Conservation (phyloP, 2,888 invertebrate genomes). For the Corbicula japonica region DNA sequence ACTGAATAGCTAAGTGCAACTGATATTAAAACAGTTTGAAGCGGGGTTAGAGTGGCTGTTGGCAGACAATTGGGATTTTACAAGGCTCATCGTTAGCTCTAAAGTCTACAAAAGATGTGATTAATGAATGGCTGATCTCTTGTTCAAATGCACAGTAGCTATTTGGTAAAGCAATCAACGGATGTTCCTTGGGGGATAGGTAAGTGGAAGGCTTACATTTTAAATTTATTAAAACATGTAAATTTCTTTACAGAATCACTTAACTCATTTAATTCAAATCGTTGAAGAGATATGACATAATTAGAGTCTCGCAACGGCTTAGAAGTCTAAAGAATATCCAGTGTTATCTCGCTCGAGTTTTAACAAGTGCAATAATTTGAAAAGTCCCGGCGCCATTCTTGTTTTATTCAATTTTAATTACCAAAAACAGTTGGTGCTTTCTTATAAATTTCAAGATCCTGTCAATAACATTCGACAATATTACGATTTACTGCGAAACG, state of each 20-base stretch:
- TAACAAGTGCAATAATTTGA: slow-evolving; percentile 29
- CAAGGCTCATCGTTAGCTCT: too few relatives aligned
- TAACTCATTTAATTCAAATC: slow-evolving; percentile 21
- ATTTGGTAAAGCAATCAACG: slow-evolving; percentile 5
- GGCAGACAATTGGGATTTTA: too few relatives aligned
- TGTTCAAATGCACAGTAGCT: slow-evolving; percentile 7
- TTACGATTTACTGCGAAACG: slow-evolving; percentile 14
- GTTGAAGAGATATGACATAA: slow-evolving; percentile 49
- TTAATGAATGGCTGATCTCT: too few relatives aligned
- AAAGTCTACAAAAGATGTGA: too few relatives aligned
- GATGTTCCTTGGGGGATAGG: slow-evolving; percentile 8
- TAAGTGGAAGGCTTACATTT: slow-evolving; percentile 41
- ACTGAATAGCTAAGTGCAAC: too few relatives aligned
- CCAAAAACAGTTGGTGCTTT: slow-evolving; percentile 43
- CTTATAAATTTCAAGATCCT: slow-evolving; percentile 39
- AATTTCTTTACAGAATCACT: slow-evolving; percentile 46
- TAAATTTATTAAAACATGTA: slow-evolving; percentile 65
- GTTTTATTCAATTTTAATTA: slow-evolving; percentile 42
- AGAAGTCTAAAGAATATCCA: slow-evolving; percentile 53
- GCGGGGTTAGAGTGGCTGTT: too few relatives aligned
- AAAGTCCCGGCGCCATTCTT: slow-evolving; percentile 29
- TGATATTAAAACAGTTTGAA: too few relatives aligned
- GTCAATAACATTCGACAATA: slow-evolving; percentile 30
- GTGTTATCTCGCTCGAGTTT: slow-evolving; percentile 34
- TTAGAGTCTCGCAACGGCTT: slow-evolving; percentile 48